A percentile compares a stretch with the other conserved stretches of the same genome.
Evolutionary conservation across 1,140 invertebrate genomes (phyloP).

Genomic region (Medauroidea extradentata): DNA sequence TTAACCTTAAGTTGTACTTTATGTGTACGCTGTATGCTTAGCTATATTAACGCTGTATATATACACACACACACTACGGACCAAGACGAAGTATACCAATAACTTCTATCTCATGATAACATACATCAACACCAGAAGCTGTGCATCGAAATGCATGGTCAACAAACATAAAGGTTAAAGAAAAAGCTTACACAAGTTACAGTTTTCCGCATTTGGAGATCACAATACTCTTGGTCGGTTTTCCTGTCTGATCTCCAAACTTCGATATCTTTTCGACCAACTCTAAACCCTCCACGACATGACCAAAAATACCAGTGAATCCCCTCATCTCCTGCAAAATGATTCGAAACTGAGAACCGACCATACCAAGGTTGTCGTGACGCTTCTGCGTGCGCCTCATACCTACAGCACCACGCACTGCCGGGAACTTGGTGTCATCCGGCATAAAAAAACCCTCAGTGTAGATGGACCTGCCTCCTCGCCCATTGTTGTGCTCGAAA

Average conservation of each 20-base stretch:
- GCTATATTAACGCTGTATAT: not conserved
- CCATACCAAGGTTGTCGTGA: slow-evolving; percentile 73
- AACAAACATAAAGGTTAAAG: too few species aligned
- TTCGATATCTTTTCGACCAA: slow-evolving; percentile 74
- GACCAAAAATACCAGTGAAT: slow-evolving; percentile 79
- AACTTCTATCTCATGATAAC: too few species aligned
- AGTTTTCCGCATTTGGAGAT: slow-evolving; percentile 73
- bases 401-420: slow-evolving; percentile 69
- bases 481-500: slow-evolving; percentile 75
- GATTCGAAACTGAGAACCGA: slow-evolving; percentile 79
- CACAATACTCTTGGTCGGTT: slow-evolving; percentile 67
- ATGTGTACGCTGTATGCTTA: not conserved
- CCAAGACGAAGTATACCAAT: too few species aligned
- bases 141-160: too few species aligned
- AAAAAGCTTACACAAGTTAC: slow-evolving; percentile 39
- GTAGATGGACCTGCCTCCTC: slow-evolving; percentile 71
- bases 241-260: slow-evolving; percentile 68
- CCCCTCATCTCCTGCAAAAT: slow-evolving; percentile 74
- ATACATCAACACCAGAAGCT: too few species aligned
- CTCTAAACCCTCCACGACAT: slow-evolving; percentile 75
- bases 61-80: too few species aligned
- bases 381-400: slow-evolving; percentile 78
- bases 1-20: slow-evolving; percentile 14
- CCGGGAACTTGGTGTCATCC: slow-evolving; percentile 73
- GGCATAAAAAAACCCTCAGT: slow-evolving; percentile 75